Evolutionary conservation across 2,888 invertebrate genomes (phyloP), one percentile per base, ranked within the genome.

Genomic region (Horisme vitalbata): DNA sequence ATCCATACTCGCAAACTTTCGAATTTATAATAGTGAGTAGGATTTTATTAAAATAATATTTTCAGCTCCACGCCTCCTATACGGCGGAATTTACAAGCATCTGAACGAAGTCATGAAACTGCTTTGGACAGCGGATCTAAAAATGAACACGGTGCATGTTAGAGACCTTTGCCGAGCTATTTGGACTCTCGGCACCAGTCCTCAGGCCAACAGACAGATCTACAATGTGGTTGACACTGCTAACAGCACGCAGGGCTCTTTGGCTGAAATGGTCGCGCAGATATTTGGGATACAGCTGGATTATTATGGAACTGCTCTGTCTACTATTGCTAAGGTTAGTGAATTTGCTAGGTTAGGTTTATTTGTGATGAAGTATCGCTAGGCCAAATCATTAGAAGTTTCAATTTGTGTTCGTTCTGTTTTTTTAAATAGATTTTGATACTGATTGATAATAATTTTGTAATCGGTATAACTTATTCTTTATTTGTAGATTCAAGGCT

Each of bases 81-180:
- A 96, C 65, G 97, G 96, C 45, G 95, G 95, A 24, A 94, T 97
- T 55, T 98, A 98, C 83, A 96, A 95, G 72, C 94, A 96, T 71
- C 89, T 97, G 18, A 93, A 94, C 23, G 96, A 97, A 82, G 95
- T 95, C 55, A 97, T 98, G 97, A 96, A 97, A 80, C 90, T 98
- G 21, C 88, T 97, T 12, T 98, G 97, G 97, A 95, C 95, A 26
- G 93, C 94, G 7, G 93, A 95, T 49, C 90, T 97, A 57, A 93
- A 93, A 70, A 92, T 96, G 87, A 96, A 97, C 83, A 98, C 97
- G 0, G 93, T 97, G 13, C 96, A 97, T 76, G 96, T 97, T 0
- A 77, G 85, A 11, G 98, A 98, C 83, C 91, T 96, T n/a, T 95
- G 94, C 70, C 91, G 93, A 41, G 97, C 96, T 0, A 91, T 95